A percentile compares a stretch with the other conserved stretches of the same genome.
Evolutionary conservation across 2,113 vertebrate genomes (phyloP).

Genomic region (Spea multiplicata): DNA sequence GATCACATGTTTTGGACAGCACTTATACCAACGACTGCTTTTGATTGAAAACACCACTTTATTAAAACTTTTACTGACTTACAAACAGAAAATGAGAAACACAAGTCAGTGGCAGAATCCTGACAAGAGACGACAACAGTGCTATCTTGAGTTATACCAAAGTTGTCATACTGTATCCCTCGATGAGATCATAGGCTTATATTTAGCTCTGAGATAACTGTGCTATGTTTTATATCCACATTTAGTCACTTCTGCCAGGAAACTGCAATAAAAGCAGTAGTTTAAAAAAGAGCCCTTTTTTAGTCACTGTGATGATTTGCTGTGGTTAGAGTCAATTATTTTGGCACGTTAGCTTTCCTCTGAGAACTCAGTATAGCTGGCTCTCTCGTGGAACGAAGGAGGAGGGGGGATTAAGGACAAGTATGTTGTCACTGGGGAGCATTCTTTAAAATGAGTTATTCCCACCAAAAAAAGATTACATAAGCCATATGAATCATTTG

Average conservation of each 20-base stretch:
- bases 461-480: constrained; percentile 58
- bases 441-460: constrained; percentile 56
- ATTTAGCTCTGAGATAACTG: constrained; percentile 50
- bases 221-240: constrained; percentile 20
- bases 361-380: constrained; percentile 38
- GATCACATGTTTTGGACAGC: too few species aligned
- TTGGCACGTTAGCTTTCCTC: constrained; percentile 30
- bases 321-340: constrained; percentile 43
- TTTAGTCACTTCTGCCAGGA: constrained; percentile 29
- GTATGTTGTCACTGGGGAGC: constrained; percentile 50
- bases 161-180: constrained; percentile 25
- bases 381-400: constrained; percentile 23
- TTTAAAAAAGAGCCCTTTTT: constrained; percentile 42
- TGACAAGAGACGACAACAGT: constrained; percentile 1
- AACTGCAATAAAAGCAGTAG: constrained; percentile 52
- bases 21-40: too few species aligned
- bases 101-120: not conserved
- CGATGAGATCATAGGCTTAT: constrained; percentile 44
- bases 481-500: constrained; percentile 65
- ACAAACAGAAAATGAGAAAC: constrained; percentile 5
- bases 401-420: constrained; percentile 46
- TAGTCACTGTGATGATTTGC: constrained; percentile 50
- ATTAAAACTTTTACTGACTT: constrained; percentile 2
- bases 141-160: constrained; percentile 8
- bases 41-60: not conserved